A percentile compares a stretch with the other conserved stretches of the same genome.
phyloP scores from a whole-genome alignment of 2,888 invertebrate species.

The Plebejus melissa region DNA sequence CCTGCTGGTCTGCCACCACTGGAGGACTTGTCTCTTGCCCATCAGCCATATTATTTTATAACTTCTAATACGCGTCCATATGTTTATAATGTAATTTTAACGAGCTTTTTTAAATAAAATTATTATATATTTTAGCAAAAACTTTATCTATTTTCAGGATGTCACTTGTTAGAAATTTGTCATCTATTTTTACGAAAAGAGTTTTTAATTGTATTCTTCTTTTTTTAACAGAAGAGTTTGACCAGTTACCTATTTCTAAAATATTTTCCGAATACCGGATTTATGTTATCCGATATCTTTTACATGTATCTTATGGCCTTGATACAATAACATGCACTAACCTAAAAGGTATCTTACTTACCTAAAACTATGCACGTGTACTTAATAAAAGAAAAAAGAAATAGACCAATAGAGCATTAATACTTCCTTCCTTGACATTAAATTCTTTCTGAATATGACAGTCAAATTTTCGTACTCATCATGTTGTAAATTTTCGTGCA shows the following conservation, averaged over 20 bases:
- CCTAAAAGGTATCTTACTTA: no score
- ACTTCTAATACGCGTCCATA: constrained; percentile 53
- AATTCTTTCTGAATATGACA: neutral
- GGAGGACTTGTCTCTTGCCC: constrained; percentile 50
- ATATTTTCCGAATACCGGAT: neutral
- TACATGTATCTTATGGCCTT: no score
- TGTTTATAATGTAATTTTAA: constrained; percentile 46
- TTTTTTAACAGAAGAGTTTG: constrained; percentile 52
- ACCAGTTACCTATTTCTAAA: neutral
- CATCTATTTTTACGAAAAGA: constrained; percentile 46
- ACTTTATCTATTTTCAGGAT: constrained; percentile 49
- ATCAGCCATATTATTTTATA: constrained; percentile 59
- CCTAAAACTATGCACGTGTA: no score
- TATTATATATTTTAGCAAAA: constrained; percentile 51
- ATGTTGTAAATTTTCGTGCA: constrained; percentile 3
- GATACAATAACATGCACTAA: no score
- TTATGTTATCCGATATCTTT: no score
- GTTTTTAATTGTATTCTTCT: constrained; percentile 51
- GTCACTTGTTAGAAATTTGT: constrained; percentile 69
- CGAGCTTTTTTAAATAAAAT: constrained; percentile 49
- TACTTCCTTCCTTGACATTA: neutral
- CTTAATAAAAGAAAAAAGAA: neutral
- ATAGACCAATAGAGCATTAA: neutral
- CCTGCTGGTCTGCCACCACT: constrained; percentile 51
- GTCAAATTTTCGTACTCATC: neutral